Base-by-base conservation (phyloP, 2,888 invertebrate genomes). In the Erebia aethiops region DNA sequence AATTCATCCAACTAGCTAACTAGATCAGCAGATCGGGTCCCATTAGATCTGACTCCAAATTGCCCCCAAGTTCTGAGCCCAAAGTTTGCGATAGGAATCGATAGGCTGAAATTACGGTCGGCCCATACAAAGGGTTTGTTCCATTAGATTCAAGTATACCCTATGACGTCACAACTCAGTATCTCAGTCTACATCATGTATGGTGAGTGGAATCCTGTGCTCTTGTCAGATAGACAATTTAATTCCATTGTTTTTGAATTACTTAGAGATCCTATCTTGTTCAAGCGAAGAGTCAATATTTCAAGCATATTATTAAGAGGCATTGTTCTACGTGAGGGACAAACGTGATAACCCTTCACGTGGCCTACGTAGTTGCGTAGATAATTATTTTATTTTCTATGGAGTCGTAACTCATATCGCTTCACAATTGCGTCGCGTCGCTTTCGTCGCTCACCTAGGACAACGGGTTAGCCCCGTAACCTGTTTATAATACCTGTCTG, bases 21-120 rank as follows among this genome's bases (percentile, higher is more conserved):
- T 41, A 21, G 11, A 21, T 61, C 18, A 13, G 18, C 18, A 61
- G 43, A 61, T 61, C 10, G 18, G 46, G 46, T 61, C 43, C 11
- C 46, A 43, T 46, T 46, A 62, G 49, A 21, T 14, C 21, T 21
- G 43, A 49, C 21, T 61, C 46, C 21, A 49, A 35, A 61, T 61
- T 43, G 43, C 16, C 21, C 49, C 46, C 7, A 49, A 62, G 46
- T 62, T 62, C 18, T 21, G 2, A 62, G 62, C 46, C 62, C 62
- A 62, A 62, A 62, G 62, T 49, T 62, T 21, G 62, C 49, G 62
- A 62, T 62, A 49, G 21, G 49, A 18, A 62, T 62, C 62, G 62
- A 62, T 62, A 21, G 62, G 49, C 21, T 13, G 21, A 62, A 62
- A 49, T 62, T 46, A 62, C 62, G 62, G 62, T 49, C 49, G 62